Base-by-base conservation (phyloP, 1,140 invertebrate species). In the Neocloeon triangulifer region DNA sequence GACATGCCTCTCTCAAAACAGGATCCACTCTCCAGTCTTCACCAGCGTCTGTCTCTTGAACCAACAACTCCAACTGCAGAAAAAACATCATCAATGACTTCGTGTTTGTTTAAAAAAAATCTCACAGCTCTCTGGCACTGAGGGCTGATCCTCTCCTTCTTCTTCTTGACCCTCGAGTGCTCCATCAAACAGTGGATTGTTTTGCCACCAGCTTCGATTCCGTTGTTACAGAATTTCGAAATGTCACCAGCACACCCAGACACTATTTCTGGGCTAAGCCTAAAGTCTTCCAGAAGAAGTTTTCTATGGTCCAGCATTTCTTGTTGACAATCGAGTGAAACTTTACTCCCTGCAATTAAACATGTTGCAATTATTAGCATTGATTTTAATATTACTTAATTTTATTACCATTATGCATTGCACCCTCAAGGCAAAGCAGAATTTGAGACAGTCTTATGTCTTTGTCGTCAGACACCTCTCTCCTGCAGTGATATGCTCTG, bases 101-200 rank as follows among this genome's bases (percentile, higher is more conserved):
- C 26, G 17, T 27, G 26, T 27, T 15, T 9, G 26, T 15, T 15
- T 4, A 10, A 15, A 27, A 34, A 36, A 36, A 32, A 33, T 53
- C 54, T 54, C 52, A 69, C 71, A 33, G 66, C 66, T 41, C 68
- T 61, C 49, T 70, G 64, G 45, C 81, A 86, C 18, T 58, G 51
- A 9, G 62, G 44, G 12, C 68, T 62, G 4, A 82, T 64, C 41
- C 67, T 58, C 20, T 62, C 59, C 40, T 57, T 58, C 28, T 60
- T 53, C 37, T 60, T 59, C 17, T 61, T 56, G 10, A 52, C 37
- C 40, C 70, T 64, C 3, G 84, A 77, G 55, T 88, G 73, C 31
- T 81, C 75, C 85, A 98, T 89, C 25, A 98, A 55, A 51, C 92
- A 98, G 53, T 97, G 91, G 39, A 98, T 74, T 0, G 88, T 94